Evolutionary conservation across 1,140 invertebrate genomes (phyloP).

Genomic region (Plutomurus gul): DNA sequence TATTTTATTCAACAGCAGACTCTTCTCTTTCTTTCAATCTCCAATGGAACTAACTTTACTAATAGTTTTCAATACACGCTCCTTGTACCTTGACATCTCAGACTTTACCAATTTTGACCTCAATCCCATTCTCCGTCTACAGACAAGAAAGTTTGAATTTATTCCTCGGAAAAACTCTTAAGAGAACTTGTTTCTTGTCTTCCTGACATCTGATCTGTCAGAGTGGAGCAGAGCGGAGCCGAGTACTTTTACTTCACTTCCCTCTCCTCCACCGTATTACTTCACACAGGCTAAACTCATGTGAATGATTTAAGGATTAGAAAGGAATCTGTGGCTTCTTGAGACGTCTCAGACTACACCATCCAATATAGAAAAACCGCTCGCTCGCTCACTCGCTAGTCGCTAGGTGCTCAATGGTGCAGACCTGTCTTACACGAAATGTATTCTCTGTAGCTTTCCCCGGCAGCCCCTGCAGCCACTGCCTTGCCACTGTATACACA

Average conservation of each 20-base stretch:
- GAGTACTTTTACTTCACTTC: not conserved
- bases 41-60: slow-evolving; percentile 2
- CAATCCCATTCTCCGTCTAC: not conserved
- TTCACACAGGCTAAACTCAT: not conserved
- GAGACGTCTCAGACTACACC: not conserved
- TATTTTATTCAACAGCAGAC: not conserved
- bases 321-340: slow-evolving; percentile 8
- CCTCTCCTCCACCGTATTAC: not conserved
- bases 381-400: not conserved
- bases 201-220: slow-evolving; percentile 26
- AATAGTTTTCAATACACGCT: slow-evolving; percentile 24
- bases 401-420: too few species aligned
- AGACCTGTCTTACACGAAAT: too few species aligned
- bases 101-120: slow-evolving; percentile 12
- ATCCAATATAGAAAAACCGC: not conserved
- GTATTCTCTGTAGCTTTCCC: too few species aligned
- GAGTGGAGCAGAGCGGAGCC: not conserved
- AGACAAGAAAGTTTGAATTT: slow-evolving; percentile 2
- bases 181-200: slow-evolving; percentile 18
- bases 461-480: too few species aligned
- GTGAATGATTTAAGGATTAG: slow-evolving; percentile 17
- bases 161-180: not conserved
- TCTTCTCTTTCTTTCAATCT: slow-evolving; percentile 17
- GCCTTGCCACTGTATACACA: too few species aligned
- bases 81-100: not conserved